These are phyloP conservation scores for Edolisoma coerulescens DNA, from an alignment of 2,113 vertebrate species.

Conservation along the genomic window DNA sequence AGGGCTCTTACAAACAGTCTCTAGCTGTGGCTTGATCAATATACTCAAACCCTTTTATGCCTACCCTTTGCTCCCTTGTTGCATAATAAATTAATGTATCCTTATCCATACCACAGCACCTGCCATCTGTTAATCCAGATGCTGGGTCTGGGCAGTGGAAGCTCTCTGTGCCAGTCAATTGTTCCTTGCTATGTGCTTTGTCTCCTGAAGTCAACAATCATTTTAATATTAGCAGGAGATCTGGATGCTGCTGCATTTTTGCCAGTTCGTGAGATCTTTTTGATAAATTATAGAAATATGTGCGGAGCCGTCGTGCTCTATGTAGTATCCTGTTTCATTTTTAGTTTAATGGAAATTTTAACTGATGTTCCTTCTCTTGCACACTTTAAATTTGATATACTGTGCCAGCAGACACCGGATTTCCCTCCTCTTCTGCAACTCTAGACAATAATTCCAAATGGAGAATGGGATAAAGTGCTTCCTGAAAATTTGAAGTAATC, in stretches of 20 bases:
- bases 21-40: background rate
- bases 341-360: background rate
- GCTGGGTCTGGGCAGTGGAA: background rate
- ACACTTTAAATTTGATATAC: background rate
- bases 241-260: background rate
- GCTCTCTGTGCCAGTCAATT: background rate
- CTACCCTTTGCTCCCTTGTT: background rate
- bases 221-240: background rate
- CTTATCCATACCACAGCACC: background rate
- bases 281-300: background rate
- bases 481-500: background rate
- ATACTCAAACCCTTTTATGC: background rate
- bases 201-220: background rate
- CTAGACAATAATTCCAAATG: background rate
- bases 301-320: background rate
- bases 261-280: background rate
- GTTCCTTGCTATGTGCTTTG: background rate
- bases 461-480: background rate
- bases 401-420: background rate
- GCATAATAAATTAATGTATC: background rate
- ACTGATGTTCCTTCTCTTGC: background rate
- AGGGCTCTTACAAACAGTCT: background rate
- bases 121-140: slow-evolving; percentile 31
- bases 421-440: background rate
- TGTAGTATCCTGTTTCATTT: background rate